A percentile compares a stretch with the other conserved stretches of the same genome.
phyloP scores from a whole-genome alignment of 2,113 vertebrate genomes.

The Benitochromis conjunctus region DNA sequence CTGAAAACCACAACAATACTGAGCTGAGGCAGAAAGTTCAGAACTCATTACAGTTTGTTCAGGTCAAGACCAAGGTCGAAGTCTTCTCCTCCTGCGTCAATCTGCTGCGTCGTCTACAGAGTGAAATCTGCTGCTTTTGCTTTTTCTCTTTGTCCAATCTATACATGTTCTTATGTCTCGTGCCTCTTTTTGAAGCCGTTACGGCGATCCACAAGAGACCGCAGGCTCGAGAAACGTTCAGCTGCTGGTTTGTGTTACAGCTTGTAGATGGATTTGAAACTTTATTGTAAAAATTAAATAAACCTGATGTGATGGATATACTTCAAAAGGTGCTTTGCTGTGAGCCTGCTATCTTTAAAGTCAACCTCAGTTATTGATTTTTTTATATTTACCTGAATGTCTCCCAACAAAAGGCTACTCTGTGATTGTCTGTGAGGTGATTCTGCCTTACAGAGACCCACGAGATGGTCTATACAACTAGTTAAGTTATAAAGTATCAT shows the following conservation, averaged over 20 bases:
- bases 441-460: not conserved
- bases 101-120: not conserved
- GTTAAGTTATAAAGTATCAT: not conserved
- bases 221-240: not conserved
- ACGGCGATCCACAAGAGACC: not conserved
- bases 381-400: not conserved
- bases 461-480: not conserved
- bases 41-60: conserved; percentile 43
- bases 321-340: not conserved
- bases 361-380: not conserved
- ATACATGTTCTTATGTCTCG: not conserved
- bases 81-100: not conserved
- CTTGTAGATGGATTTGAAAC: not conserved
- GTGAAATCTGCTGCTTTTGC: not conserved
- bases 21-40: conserved; percentile 47
- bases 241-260: not conserved
- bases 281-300: not conserved
- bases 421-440: not conserved
- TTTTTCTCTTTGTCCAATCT: not conserved
- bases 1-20: conserved; percentile 43
- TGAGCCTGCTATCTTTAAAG: not conserved
- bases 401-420: not conserved
- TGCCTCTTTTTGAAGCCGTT: not conserved
- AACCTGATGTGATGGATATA: not conserved
- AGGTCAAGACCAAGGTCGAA: conserved; percentile 42